Evolutionary conservation across 2,888 invertebrate species (phyloP).

Genomic region (Epicampocera succincta): DNA sequence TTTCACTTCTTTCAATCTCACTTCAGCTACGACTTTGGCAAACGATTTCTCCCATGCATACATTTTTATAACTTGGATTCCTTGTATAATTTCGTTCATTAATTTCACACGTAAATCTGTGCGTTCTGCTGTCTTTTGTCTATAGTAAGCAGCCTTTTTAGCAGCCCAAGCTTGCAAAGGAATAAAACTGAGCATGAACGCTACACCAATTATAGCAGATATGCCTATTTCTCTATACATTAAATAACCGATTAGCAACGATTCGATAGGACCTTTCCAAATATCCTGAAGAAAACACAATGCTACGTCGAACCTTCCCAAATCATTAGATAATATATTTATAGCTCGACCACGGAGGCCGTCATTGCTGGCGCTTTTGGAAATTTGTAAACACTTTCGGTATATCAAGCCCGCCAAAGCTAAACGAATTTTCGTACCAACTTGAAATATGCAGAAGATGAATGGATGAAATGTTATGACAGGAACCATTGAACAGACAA

Average conservation of each 20-base stretch:
- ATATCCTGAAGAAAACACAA: constrained; percentile 94
- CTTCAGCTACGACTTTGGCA: constrained; percentile 86
- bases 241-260: constrained; percentile 82
- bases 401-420: constrained; percentile 89
- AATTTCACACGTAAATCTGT: constrained; percentile 93
- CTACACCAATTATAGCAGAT: constrained; percentile 87
- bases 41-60: constrained; percentile 94
- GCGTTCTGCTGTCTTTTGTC: constrained; percentile 87
- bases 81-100: constrained; percentile 94
- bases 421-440: constrained; percentile 87
- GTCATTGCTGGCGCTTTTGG: constrained; percentile 91
- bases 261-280: constrained; percentile 92
- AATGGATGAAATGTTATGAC: constrained; percentile 87
- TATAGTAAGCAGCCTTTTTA: constrained; percentile 85
- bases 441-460: constrained; percentile 87
- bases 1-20: constrained; percentile 88
- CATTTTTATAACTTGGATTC: constrained; percentile 94
- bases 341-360: constrained; percentile 90
- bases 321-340: constrained; percentile 97
- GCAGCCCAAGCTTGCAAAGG: constrained; percentile 89
- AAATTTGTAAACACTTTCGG: constrained; percentile 86
- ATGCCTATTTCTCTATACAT: constrained; percentile 84
- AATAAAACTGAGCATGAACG: constrained; percentile 87
- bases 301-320: constrained; percentile 94
- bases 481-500: constrained; percentile 83